Conservation (phyloP, 2,888 invertebrate species). For the Junonia oenone region DNA sequence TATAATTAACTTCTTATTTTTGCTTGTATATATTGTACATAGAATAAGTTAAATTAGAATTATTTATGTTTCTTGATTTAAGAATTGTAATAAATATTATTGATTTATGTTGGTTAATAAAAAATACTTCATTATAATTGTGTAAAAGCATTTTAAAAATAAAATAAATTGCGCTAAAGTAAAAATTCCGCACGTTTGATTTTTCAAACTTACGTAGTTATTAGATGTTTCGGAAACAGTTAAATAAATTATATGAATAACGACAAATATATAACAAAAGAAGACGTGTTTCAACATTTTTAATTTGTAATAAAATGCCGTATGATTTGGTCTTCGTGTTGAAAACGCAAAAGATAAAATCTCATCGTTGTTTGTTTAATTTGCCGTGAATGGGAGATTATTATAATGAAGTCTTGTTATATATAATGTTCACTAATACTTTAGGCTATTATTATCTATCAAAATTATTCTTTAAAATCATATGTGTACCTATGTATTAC, state of each 20-base stretch:
- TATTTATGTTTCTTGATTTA: no score
- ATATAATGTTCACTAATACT: slow-evolving; percentile 2
- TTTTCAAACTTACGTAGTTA: slow-evolving; percentile 15
- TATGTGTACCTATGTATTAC: no score
- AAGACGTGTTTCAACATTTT: slow-evolving; percentile 14
- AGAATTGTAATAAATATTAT: no score
- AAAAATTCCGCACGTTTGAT: background rate
- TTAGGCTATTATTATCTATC: background rate
- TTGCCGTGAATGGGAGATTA: background rate
- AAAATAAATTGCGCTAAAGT: background rate
- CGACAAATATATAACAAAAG: background rate
- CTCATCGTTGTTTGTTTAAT: slow-evolving; percentile 2
- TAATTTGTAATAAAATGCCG: background rate
- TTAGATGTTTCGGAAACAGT: background rate
- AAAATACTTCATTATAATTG: no score
- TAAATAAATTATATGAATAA: slow-evolving; percentile 5
- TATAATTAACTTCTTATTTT: no score
- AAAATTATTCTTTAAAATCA: no score
- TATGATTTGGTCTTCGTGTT: background rate
- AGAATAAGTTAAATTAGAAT: no score
- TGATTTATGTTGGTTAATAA: no score
- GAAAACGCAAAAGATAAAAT: background rate
- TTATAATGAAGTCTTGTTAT: slow-evolving; percentile 11
- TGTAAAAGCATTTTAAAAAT: background rate
- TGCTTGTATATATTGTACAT: no score